Base-by-base conservation (phyloP, 2,888 invertebrate species). In the Dicycla oo region DNA sequence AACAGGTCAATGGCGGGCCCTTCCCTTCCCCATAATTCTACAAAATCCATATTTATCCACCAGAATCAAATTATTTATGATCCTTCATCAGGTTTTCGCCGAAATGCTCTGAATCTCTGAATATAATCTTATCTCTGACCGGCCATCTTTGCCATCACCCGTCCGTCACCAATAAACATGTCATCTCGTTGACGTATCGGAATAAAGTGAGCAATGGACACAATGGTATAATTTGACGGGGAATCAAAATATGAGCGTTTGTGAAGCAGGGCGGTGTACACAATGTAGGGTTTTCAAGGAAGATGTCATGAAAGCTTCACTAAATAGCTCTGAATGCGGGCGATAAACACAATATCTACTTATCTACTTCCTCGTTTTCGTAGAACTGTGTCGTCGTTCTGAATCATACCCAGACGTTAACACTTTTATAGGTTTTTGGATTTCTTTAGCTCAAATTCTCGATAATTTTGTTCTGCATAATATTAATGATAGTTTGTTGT, bases 201-300 rank as follows among this genome's bases (percentile, higher is more conserved):
- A 88, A 92, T 93, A 90, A 93, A 92, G 87, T 90, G 90, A 90
- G 89, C 89, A 88, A 84, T 88, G 89, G 89, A 80, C 81, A 94
- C 93, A 94, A 94, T 95, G 89, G 94, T 91, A 91, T 92, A 92
- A 93, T 93, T 92, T 92, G 93, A 95, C 91, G 90, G 92, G 88
- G 88, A 89, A 91, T 95, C 93, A 93, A 92, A 93, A 93, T 94
- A 86, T 85, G 80, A 85, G 62, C 49, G 49, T 38, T 65, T 38
- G 57, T 80, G 76, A 62, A 34, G 34, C 43, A 61, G 34, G 26
- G 60, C 57, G 40, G 60, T 70, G 73, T 0, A 65, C 74, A 85
- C 82, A 82, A 83, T 77, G 74, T 62, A 26, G 20, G 30, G 15
- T 26, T 53, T 73, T 70, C 26, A 7, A 26, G 2, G n/a, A 13